Evolutionary conservation across 2,797 vertebrate genomes (phyloP).

Genomic region (Malacoraja senta): DNA sequence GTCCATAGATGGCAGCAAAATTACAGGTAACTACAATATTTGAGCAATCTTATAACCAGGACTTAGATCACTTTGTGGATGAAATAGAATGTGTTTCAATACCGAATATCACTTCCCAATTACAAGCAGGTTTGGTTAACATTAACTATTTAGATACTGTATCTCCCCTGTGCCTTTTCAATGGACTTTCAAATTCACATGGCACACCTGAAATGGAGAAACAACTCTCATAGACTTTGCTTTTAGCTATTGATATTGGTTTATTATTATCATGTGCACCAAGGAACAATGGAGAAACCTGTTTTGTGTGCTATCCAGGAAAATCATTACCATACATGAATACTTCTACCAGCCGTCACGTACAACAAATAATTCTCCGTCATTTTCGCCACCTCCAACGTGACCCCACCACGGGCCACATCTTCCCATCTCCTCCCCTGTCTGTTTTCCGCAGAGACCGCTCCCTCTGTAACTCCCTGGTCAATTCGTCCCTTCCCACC

Average conservation of each 20-base stretch:
- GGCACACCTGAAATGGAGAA: not conserved
- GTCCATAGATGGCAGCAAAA: slow-evolving; percentile 35
- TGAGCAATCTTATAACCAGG: slow-evolving; percentile 5
- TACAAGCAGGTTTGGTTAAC: not conserved
- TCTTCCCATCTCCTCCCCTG: too few species aligned
- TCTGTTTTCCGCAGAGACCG: too few species aligned
- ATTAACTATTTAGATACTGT: not conserved
- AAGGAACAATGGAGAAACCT: too few species aligned
- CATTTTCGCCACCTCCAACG: too few species aligned
- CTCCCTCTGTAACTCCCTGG: too few species aligned
- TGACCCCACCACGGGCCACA: too few species aligned
- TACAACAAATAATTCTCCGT: too few species aligned
- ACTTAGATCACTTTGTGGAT: not conserved
- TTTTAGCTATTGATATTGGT: not conserved
- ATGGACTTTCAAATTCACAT: not conserved
- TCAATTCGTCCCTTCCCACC: too few species aligned
- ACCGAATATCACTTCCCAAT: not conserved
- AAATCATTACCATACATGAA: too few species aligned
- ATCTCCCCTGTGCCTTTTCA: not conserved
- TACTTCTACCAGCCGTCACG: too few species aligned
- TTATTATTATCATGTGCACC: too few species aligned
- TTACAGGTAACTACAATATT: slow-evolving; percentile 33
- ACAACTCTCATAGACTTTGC: not conserved
- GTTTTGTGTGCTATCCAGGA: too few species aligned
- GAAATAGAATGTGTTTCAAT: not conserved